Conservation (phyloP, 2,113 vertebrate genomes). For the Takifugu bimaculatus region DNA sequence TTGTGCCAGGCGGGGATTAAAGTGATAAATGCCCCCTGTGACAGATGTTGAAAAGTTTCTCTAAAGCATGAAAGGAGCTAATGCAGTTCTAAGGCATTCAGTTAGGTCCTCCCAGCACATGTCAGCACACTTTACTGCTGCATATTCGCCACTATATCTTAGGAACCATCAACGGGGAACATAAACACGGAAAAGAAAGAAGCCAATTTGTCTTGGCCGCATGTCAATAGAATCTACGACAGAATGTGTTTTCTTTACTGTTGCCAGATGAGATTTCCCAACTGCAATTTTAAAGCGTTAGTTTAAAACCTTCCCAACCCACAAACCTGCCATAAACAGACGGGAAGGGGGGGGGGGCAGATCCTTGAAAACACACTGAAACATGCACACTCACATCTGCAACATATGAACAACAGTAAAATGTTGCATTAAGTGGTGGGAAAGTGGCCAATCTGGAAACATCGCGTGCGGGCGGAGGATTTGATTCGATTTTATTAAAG, state of each 20-base stretch:
- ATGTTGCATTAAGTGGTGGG: no score
- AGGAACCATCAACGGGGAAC: slow-evolving; percentile 21
- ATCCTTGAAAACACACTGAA: slow-evolving; percentile 39
- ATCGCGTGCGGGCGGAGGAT: no score
- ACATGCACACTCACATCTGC: slow-evolving; percentile 54
- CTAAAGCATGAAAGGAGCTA: slow-evolving; percentile 66
- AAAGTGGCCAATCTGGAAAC: no score
- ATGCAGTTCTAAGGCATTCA: slow-evolving; percentile 36
- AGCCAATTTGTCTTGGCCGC: slow-evolving; percentile 14
- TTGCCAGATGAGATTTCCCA: no score
- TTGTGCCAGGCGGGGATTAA: slow-evolving; percentile 69
- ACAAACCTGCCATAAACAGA: not conserved
- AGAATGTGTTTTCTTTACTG: slow-evolving; percentile 30
- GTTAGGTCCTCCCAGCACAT: slow-evolving; percentile 34
- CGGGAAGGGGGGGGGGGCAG: slow-evolving; percentile 5
- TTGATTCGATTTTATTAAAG: no score
- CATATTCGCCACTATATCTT: slow-evolving; percentile 30
- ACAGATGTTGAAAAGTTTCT: slow-evolving; percentile 65
- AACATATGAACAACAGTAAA: slow-evolving; percentile 41
- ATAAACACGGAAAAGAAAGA: slow-evolving; percentile 36
- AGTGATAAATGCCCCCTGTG: slow-evolving; percentile 66
- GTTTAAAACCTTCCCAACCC: not conserved
- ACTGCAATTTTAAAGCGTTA: not conserved
- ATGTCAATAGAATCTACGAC: slow-evolving; percentile 39
- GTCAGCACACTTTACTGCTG: slow-evolving; percentile 50